Evolutionary conservation across 2,113 vertebrate species (phyloP).

Genomic region (Brienomyrus longianalis): DNA sequence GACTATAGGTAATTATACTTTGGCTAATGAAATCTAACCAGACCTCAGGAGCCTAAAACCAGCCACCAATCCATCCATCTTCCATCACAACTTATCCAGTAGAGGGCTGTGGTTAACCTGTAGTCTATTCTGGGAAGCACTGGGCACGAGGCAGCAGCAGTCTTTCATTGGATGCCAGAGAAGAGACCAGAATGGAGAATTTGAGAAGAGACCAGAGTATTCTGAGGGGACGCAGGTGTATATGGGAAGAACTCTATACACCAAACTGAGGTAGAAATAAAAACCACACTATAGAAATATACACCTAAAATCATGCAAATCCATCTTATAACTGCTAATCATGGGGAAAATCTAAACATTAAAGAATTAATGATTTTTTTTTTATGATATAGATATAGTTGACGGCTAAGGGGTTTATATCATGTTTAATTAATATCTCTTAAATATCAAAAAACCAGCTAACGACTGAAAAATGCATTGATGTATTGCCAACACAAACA

Average conservation of each 20-base stretch:
- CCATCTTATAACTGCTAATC: background rate
- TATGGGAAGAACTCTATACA: background rate
- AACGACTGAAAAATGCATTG: background rate
- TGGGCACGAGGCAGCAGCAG: background rate
- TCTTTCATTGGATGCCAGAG: background rate
- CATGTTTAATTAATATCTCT: background rate
- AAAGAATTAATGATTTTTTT: background rate
- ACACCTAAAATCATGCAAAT: background rate
- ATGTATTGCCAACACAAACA: background rate
- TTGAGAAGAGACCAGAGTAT: background rate
- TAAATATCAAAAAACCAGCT: background rate
- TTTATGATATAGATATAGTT: background rate
- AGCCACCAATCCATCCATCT: background rate
- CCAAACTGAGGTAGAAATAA: background rate
- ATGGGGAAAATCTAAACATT: background rate
- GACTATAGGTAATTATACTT: background rate
- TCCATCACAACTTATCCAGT: background rate
- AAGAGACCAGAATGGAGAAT: background rate
- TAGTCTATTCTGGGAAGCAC: background rate
- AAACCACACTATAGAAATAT: background rate
- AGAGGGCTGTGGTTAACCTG: background rate
- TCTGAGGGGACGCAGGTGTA: background rate
- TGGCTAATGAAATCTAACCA: background rate
- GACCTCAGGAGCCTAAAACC: background rate
- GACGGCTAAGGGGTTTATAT: background rate